phyloP scores from a whole-genome alignment of 2,113 vertebrate species.

The Corythaeola cristata region DNA sequence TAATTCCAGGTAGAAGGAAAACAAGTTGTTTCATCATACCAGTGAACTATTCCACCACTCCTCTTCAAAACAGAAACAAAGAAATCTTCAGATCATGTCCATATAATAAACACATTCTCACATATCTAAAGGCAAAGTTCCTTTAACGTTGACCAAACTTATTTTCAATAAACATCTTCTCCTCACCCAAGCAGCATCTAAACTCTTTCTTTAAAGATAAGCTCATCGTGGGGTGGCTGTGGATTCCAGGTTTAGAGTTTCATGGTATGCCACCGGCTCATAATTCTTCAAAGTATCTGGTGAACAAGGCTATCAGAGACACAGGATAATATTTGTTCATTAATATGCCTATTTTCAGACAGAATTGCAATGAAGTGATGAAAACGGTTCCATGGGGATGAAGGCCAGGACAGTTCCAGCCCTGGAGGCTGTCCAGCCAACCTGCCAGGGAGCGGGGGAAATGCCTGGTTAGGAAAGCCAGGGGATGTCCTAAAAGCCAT shows the following conservation, averaged over 20 bases:
- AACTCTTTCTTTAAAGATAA: background rate
- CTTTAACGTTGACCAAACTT: background rate
- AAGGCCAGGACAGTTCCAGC: background rate
- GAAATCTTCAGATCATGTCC: background rate
- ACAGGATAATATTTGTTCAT: background rate
- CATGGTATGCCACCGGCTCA: background rate
- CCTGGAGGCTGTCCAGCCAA: fast-evolving
- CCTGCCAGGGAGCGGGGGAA: background rate
- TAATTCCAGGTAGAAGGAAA: background rate
- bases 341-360: background rate
- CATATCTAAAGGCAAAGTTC: background rate
- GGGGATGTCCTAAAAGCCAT: fast-evolving
- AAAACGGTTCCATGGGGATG: fast-evolving
- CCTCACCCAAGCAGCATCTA: background rate
- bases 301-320: background rate
- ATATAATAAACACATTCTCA: background rate
- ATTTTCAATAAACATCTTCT: background rate
- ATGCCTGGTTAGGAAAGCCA: background rate
- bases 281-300: background rate
- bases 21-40: background rate
- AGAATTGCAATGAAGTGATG: background rate
- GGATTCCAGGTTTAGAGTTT: background rate
- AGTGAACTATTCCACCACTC: background rate
- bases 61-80: constrained; percentile 41
- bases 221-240: fast-evolving